Conservation (phyloP, 2,888 invertebrate species). For the Meliscaeva auricollis region DNA sequence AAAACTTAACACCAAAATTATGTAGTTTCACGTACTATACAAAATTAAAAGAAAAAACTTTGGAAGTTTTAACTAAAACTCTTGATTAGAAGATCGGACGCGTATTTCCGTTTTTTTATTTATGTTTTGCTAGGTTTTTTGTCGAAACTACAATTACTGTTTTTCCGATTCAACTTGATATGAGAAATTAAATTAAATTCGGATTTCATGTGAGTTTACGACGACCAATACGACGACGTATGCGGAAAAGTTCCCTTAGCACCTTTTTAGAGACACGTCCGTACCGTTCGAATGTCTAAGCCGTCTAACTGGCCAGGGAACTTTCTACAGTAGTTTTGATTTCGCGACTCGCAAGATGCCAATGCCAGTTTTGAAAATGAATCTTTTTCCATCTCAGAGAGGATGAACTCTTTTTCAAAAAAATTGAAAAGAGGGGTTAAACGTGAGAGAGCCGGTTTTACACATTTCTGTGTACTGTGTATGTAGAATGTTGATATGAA, state of each 20-base stretch:
- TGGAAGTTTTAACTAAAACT: conserved; percentile 28
- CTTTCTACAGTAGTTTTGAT: conserved; percentile 70
- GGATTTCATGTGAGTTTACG: conserved; percentile 29
- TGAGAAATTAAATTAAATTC: neutral
- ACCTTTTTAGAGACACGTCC: conserved; percentile 66
- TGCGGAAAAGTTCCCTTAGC: conserved; percentile 68
- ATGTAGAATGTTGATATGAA: conserved; percentile 44
- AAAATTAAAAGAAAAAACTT: neutral
- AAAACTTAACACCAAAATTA: conserved; percentile 48
- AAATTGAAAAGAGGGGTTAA: conserved; percentile 17
- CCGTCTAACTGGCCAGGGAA: conserved; percentile 65
- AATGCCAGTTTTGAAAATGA: conserved; percentile 44
- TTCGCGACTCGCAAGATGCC: conserved; percentile 24
- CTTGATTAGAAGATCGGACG: conserved; percentile 17
- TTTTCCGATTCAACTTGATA: neutral
- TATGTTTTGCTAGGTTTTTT: neutral
- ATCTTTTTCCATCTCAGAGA: conserved; percentile 27
- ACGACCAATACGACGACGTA: conserved; percentile 46
- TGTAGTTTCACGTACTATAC: neutral
- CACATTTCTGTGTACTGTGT: neutral
- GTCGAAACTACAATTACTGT: conserved; percentile 17
- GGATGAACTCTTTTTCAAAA: conserved; percentile 35
- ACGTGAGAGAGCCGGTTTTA: conserved; percentile 38
- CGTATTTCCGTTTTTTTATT: conserved; percentile 51
- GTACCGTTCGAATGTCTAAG: conserved; percentile 69